These are phyloP conservation scores for Rhyacichthys aspro DNA, from an alignment of 2,797 vertebrate species.

Conservation along the genomic window DNA sequence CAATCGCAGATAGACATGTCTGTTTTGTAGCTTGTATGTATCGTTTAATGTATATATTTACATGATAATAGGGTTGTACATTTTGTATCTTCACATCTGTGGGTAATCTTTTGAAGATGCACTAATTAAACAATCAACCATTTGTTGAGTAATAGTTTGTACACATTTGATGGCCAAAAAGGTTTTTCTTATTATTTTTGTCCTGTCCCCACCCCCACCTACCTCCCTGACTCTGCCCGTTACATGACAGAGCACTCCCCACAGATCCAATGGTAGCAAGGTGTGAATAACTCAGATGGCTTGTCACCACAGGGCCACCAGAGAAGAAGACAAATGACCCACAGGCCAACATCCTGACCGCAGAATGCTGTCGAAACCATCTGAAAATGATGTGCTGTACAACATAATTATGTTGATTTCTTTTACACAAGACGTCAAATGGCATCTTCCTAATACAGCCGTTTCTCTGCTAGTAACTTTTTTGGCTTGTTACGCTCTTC, in stretches of 20 bases:
- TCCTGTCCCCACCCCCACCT: neutral
- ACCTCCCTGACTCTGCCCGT: slow-evolving; percentile 3
- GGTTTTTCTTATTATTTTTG: neutral
- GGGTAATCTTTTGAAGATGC: too few species aligned
- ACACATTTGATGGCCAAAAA: too few species aligned
- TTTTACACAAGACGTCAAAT: too few species aligned
- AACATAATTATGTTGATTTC: too few species aligned
- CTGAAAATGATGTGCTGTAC: neutral
- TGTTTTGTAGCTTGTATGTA: neutral
- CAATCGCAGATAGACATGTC: slow-evolving; percentile 1
- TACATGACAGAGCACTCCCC: slow-evolving; percentile 43
- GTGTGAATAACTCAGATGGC: slow-evolving; percentile 59
- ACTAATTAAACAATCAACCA: too few species aligned
- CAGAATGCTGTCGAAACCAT: neutral
- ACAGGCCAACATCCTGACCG: slow-evolving; percentile 10
- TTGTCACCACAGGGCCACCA: slow-evolving; percentile 56
- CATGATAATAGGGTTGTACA: too few species aligned
- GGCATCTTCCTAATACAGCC: too few species aligned
- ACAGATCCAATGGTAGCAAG: slow-evolving; percentile 46
- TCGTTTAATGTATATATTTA: neutral
- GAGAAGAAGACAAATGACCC: slow-evolving; percentile 45
- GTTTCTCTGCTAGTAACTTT: too few species aligned
- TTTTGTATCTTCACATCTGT: too few species aligned
- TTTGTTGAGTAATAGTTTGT: too few species aligned
- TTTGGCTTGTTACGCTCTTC: too few species aligned